Evolutionary conservation across 2,113 vertebrate species (phyloP).

Genomic region (Leptodactylus fuscus): DNA sequence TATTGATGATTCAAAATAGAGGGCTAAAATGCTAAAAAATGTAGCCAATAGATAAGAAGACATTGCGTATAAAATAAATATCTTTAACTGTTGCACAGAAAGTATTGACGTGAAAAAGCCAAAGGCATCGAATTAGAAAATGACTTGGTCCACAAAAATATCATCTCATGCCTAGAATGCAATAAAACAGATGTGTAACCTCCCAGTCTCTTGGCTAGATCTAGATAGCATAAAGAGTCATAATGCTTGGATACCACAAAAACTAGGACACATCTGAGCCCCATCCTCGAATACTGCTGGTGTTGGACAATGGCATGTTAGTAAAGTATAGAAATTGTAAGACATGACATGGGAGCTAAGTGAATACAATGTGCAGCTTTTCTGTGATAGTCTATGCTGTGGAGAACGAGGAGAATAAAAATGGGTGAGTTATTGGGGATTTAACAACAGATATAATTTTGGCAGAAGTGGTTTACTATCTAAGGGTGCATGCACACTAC

Average conservation of each 20-base stretch:
- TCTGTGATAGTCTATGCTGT: background rate
- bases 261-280: slow-evolving; percentile 3
- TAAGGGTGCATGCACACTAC: no score
- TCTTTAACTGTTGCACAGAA: no score
- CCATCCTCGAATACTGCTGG: background rate
- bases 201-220: background rate
- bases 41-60: no score
- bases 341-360: background rate
- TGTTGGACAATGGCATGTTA: background rate
- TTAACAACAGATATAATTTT: no score
- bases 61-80: no score
- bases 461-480: no score
- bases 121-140: background rate
- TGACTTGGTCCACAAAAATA: background rate
- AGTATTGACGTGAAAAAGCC: background rate
- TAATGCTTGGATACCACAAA: background rate
- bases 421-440: background rate
- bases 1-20: background rate
- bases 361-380: background rate
- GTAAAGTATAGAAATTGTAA: background rate
- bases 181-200: background rate
- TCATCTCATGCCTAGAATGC: background rate
- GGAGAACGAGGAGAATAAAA: background rate
- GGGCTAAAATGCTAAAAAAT: no score
- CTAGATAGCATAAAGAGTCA: background rate